Percentiles rank a stretch among this genome's conserved stretches.
Conservation (phyloP, 2,797 vertebrate genomes). For the Picus viridis region DNA sequence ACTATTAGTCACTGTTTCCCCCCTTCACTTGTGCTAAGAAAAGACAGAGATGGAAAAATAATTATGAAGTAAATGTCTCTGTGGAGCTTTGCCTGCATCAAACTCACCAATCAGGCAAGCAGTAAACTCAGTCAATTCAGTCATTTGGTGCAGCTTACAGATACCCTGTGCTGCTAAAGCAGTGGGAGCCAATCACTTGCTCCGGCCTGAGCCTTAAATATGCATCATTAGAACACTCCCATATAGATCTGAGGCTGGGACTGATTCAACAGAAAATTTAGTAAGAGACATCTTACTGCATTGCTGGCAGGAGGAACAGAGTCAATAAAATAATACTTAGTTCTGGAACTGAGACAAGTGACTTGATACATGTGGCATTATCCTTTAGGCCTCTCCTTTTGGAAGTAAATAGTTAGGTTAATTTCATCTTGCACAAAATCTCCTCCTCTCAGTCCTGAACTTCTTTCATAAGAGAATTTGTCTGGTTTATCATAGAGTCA, state of each 20-base stretch:
- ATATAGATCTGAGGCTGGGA: constrained; percentile 11
- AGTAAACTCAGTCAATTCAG: background rate
- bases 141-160: background rate
- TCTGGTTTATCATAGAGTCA: background rate
- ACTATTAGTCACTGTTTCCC: background rate
- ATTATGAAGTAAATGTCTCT: background rate
- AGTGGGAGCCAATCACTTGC: constrained; percentile 33
- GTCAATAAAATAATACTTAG: constrained; percentile 55
- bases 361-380: constrained; percentile 19
- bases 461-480: background rate
- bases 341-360: constrained; percentile 35
- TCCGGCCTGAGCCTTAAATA: constrained; percentile 36
- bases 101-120: background rate
- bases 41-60: background rate
- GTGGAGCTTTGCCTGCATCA: background rate
- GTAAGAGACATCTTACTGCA: constrained; percentile 13
- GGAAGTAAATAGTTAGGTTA: constrained; percentile 53
- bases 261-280: constrained; percentile 22
- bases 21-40: background rate
- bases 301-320: background rate
- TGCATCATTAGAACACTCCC: constrained; percentile 6
- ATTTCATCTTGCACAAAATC: constrained; percentile 35
- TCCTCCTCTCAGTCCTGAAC: background rate
- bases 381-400: constrained; percentile 20
- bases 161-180: background rate